Conservation (phyloP, 2,797 vertebrate species). For the Rhynchonycteris naso region DNA sequence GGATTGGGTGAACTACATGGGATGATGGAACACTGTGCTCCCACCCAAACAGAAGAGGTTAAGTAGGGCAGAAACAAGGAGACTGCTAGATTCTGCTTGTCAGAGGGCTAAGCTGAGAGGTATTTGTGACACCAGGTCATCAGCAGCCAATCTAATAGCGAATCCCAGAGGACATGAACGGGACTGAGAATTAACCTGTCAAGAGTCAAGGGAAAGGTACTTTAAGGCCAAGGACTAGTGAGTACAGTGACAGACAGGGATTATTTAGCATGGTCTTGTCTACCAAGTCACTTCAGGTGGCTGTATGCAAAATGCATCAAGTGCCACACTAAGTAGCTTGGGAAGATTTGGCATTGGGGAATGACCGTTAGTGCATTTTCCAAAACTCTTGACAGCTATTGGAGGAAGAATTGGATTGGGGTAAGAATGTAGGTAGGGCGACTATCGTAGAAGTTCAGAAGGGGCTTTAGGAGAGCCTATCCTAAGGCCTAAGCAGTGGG, state of each 20-base stretch:
- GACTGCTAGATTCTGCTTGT: not conserved
- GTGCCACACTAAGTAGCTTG: not conserved
- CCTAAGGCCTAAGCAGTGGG: not conserved
- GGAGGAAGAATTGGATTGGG: not conserved
- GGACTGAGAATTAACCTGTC: not conserved
- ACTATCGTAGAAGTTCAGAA: not conserved
- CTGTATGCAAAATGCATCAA: not conserved
- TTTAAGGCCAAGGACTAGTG: not conserved
- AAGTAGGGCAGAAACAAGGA: not conserved
- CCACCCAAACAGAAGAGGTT: not conserved
- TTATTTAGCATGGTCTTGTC: not conserved
- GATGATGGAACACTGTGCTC: not conserved
- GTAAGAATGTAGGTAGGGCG: slow-evolving; percentile 36
- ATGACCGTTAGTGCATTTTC: not conserved
- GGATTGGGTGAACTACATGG: not conserved
- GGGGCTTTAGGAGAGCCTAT: not conserved
- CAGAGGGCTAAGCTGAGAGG: not conserved
- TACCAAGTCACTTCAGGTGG: not conserved
- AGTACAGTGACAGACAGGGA: not conserved
- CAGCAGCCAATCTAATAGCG: not conserved
- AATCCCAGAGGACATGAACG: not conserved
- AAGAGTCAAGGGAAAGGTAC: not conserved
- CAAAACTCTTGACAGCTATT: not conserved
- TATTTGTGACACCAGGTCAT: not conserved
- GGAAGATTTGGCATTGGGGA: not conserved